Conservation (phyloP, 1,140 invertebrate species). For the Procambarus virginalis region DNA sequence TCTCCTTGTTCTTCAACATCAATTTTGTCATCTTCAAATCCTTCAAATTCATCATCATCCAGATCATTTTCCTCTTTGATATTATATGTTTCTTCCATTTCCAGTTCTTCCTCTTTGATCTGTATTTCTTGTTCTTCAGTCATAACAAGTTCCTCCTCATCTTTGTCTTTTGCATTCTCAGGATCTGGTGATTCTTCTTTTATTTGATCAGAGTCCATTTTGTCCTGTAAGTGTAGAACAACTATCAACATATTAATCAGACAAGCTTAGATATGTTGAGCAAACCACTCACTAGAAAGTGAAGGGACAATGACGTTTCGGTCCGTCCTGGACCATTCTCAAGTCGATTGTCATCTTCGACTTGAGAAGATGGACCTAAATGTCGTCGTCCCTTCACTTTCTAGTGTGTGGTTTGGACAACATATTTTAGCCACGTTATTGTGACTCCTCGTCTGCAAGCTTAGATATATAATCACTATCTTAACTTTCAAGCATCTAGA, state of each 20-base stretch:
- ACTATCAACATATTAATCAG: not conserved
- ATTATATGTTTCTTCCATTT: not conserved
- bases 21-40: conserved; percentile 11
- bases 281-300: too few relatives aligned
- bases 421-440: too few relatives aligned
- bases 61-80: not conserved
- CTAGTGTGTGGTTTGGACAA: too few relatives aligned
- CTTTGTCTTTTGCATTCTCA: not conserved
- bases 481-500: too few relatives aligned
- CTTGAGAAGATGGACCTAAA: too few relatives aligned
- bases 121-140: not conserved
- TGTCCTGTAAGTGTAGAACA: not conserved
- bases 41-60: conserved; percentile 9
- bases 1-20: conserved; percentile 20
- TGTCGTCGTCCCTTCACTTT: too few relatives aligned
- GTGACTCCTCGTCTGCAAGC: too few relatives aligned
- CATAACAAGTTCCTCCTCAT: not conserved
- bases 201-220: not conserved
- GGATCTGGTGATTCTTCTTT: not conserved
- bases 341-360: too few relatives aligned
- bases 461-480: too few relatives aligned
- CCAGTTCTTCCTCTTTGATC: not conserved
- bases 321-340: too few relatives aligned
- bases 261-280: too few relatives aligned
- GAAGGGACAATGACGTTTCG: too few relatives aligned